Evolutionary conservation across 1,140 invertebrate genomes (phyloP), one percentile per base, ranked within the genome.

Genomic region (Ips nitidus): DNA sequence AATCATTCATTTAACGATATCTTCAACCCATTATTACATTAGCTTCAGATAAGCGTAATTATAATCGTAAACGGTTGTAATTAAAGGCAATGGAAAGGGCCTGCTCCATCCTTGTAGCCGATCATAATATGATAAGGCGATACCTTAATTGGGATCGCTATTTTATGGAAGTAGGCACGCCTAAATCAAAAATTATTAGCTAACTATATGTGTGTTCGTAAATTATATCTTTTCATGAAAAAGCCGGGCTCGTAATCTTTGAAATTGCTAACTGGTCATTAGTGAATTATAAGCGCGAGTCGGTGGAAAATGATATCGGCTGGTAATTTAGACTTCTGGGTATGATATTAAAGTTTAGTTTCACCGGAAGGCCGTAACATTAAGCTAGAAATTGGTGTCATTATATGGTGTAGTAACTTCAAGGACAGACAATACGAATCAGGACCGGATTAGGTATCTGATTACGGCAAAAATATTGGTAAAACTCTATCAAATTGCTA

Each of bases 31-130:
- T 69, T 43, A 69, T 69, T 69, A 69, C 57, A 69, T 69, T 69
- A 69, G 58, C 58, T 64, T 60, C 36, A 69, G 71, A 72, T 72
- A 72, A 72, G 52, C 42, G 61, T 72, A 69, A 72, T 72, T 72
- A 72, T 63, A 72, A 69, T 69, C 71, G 56, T 72, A 72, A 72
- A 70, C 43, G 66, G 55, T 67, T 63, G 71, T 73, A 73, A 73
- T 73, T 73, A 70, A 66, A 73, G 67, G n/a, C 58, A 56, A 70
- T 65, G 50, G 63, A 40, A n/a, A 59, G 65, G 52, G 47, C 69
- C 56, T 62, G 45, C 53, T 62, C 58, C 53, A 62, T 70, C 58
- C 71, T 47, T 58, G 63, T 69, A 66, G 61, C 63, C 50, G 71
- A 73, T 73, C 71, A 61, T 66, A 53, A 73, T 70, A 69, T 66